Conservation (phyloP, 2,797 vertebrate species). For the Danio jaintianensis region DNA sequence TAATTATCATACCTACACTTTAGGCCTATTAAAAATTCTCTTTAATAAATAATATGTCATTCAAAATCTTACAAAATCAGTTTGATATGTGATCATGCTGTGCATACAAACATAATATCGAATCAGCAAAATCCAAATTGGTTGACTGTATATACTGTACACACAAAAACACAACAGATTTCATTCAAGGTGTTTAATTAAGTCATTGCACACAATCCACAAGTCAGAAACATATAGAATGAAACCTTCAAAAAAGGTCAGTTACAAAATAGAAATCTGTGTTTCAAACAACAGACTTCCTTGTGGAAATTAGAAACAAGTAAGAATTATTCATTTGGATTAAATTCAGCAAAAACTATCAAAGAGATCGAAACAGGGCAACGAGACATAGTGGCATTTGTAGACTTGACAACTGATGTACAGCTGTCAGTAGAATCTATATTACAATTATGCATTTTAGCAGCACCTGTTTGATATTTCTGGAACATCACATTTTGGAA, state of each 20-base stretch:
- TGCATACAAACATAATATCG: too few species aligned
- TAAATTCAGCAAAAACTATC: slow-evolving; percentile 37
- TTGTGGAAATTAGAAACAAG: slow-evolving; percentile 66
- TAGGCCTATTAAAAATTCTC: too few species aligned
- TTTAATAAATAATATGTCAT: too few species aligned
- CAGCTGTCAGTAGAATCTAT: slow-evolving; percentile 25
- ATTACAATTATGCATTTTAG: slow-evolving; percentile 14
- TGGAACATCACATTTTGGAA: slow-evolving; percentile 17
- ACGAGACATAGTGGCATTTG: slow-evolving; percentile 48
- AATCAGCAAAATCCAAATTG: neutral
- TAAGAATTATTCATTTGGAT: slow-evolving; percentile 59
- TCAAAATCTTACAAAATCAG: too few species aligned
- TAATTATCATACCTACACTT: too few species aligned
- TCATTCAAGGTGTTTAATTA: slow-evolving; percentile 84
- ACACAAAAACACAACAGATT: slow-evolving; percentile 62
- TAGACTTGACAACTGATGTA: slow-evolving; percentile 34
- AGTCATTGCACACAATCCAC: slow-evolving; percentile 83
- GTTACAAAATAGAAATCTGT: slow-evolving; percentile 72
- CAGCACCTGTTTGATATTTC: slow-evolving; percentile 31
- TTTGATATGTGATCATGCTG: too few species aligned
- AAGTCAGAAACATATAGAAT: slow-evolving; percentile 78
- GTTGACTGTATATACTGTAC: neutral
- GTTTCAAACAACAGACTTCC: slow-evolving; percentile 66
- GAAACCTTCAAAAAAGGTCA: slow-evolving; percentile 73
- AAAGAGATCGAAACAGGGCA: slow-evolving; percentile 62